These are phyloP conservation scores for Irena cyanogastra DNA, from an alignment of 2,113 vertebrate species.

Conservation along the genomic window DNA sequence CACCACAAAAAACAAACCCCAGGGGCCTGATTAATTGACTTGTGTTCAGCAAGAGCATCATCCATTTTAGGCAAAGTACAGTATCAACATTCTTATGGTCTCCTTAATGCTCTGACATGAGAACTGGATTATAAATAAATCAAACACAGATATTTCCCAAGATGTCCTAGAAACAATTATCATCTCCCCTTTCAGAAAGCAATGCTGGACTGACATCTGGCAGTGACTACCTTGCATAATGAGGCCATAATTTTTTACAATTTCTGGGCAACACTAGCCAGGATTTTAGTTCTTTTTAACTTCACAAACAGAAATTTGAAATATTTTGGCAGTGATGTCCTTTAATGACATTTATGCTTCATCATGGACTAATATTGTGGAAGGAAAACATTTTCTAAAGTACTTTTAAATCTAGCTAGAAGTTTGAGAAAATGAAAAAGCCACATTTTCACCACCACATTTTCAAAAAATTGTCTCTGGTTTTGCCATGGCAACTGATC, in stretches of 20 bases:
- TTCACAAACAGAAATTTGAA: neutral
- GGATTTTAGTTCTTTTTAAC: neutral
- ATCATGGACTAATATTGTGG: neutral
- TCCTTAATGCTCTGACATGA: neutral
- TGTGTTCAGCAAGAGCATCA: neutral
- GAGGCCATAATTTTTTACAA: neutral
- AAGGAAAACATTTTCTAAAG: neutral
- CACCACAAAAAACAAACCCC: neutral
- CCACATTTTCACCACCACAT: neutral
- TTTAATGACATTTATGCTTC: neutral
- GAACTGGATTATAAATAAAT: conserved; percentile 34
- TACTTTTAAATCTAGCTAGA: neutral
- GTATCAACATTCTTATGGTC: neutral
- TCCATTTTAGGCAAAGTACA: neutral
- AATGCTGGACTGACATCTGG: conserved; percentile 17
- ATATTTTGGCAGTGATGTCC: neutral
- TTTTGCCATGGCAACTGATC: neutral
- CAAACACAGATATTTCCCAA: conserved; percentile 11
- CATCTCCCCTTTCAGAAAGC: conserved; percentile 1
- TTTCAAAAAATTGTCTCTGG: neutral
- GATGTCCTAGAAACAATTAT: conserved; percentile 17
- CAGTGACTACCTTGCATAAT: conserved; percentile 13
- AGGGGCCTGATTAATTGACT: neutral
- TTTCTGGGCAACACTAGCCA: neutral
- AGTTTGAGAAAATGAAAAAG: neutral